Evolutionary conservation across 2,113 vertebrate genomes (phyloP).

Genomic region (Leuciscus idus): DNA sequence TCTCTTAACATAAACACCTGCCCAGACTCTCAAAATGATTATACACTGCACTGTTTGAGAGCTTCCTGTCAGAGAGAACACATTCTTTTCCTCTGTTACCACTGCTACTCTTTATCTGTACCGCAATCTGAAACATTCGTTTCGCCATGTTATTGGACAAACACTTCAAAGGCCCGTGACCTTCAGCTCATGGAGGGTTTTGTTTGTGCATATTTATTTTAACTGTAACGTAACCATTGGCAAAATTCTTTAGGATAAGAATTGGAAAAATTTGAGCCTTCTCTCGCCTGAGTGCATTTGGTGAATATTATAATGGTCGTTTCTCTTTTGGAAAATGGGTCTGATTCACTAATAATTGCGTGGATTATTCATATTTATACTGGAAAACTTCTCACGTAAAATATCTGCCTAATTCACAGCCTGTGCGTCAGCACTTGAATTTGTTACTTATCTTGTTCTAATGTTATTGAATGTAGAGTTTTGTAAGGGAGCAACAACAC

Average conservation of each 20-base stretch:
- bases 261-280: neutral
- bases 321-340: neutral
- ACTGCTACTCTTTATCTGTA: neutral
- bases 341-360: neutral
- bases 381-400: too few relatives aligned
- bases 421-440: neutral
- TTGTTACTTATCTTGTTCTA: neutral
- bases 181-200: neutral
- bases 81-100: neutral
- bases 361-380: neutral
- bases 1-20: conserved; percentile 45
- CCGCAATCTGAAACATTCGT: neutral
- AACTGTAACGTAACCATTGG: neutral
- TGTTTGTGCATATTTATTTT: neutral
- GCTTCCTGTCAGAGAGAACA: conserved; percentile 37
- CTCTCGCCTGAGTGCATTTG: neutral
- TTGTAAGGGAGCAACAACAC: too few relatives aligned
- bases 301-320: neutral
- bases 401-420: neutral
- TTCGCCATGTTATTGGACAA: neutral
- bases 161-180: conserved; percentile 19
- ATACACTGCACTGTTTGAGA: conserved; percentile 28
- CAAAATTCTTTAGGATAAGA: neutral
- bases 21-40: conserved; percentile 34
- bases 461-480: neutral